Evolutionary conservation across 2,888 invertebrate species (phyloP).

Genomic region (Agapetus fuscipes): DNA sequence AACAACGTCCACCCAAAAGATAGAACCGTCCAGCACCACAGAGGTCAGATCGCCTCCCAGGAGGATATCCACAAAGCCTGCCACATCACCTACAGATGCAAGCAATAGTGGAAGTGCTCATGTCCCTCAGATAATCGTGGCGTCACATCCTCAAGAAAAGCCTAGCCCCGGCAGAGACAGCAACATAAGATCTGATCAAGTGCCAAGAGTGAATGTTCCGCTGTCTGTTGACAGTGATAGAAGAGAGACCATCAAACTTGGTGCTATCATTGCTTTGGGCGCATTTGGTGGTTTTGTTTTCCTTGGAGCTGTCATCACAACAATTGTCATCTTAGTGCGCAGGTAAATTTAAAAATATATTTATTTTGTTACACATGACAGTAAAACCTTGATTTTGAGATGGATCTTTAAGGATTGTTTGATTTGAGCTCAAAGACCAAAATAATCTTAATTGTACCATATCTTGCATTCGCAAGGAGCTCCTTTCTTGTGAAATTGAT

Average conservation of each 20-base stretch:
- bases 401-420: no score
- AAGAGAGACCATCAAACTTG: conserved; percentile 51
- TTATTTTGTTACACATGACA: no score
- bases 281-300: conserved; percentile 89
- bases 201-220: conserved; percentile 57
- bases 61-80: conserved; percentile 31
- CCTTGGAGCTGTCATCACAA: conserved; percentile 79
- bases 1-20: conserved; percentile 27
- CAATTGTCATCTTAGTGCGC: conserved; percentile 76
- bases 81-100: conserved; percentile 28
- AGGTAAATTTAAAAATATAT: conserved; percentile 52
- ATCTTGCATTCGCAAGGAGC: no score
- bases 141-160: conserved; percentile 71
- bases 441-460: no score
- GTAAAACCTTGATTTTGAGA: not conserved
- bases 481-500: no score
- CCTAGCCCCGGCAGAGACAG: conserved; percentile 50
- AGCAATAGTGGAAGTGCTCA: conserved; percentile 38
- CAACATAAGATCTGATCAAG: conserved; percentile 53
- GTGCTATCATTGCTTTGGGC: conserved; percentile 80
- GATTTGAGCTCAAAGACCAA: no score
- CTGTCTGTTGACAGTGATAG: conserved; percentile 54
- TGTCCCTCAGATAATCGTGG: conserved; percentile 49
- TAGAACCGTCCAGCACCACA: conserved; percentile 26
- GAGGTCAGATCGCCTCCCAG: conserved; percentile 28